These are phyloP conservation scores for Callospermophilus lateralis DNA, from an alignment of 2,113 vertebrate genomes.

Conservation along the genomic window DNA sequence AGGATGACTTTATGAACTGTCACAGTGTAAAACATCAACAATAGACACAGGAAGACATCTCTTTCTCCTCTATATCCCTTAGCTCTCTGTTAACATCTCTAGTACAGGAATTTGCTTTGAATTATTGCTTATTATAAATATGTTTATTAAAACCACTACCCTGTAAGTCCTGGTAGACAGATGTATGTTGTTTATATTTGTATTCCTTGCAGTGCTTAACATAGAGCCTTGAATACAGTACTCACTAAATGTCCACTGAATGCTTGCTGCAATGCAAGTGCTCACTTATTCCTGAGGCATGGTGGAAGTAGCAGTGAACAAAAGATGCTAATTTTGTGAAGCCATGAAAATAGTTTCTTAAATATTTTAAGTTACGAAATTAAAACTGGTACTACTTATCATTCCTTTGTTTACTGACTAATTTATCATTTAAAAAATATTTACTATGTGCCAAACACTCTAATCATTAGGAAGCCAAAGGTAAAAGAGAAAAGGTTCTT, in stretches of 20 bases:
- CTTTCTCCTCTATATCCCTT: background rate
- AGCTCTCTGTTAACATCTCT: slow-evolving; percentile 34
- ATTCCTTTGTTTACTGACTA: slow-evolving; percentile 44
- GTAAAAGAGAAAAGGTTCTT: background rate
- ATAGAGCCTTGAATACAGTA: background rate
- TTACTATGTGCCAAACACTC: background rate
- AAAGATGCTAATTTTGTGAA: background rate
- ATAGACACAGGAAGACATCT: background rate
- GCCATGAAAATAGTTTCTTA: slow-evolving; percentile 2
- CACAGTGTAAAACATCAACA: slow-evolving; percentile 17
- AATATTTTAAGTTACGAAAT: slow-evolving; percentile 39
- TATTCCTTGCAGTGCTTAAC: slow-evolving; percentile 37
- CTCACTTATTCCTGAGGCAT: background rate
- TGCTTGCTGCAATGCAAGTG: slow-evolving; percentile 4
- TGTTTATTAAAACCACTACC: slow-evolving; percentile 48
- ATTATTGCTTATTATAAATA: slow-evolving; percentile 63
- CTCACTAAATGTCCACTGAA: background rate
- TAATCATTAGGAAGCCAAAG: slow-evolving; percentile 29
- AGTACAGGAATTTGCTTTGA: background rate
- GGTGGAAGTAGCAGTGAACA: background rate
- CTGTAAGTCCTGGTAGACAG: background rate
- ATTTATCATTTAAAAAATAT: slow-evolving; percentile 21
- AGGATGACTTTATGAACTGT: slow-evolving; percentile 1
- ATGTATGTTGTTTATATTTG: slow-evolving; percentile 52
- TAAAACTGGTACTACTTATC: slow-evolving; percentile 37